Percentiles rank a stretch among this genome's conserved stretches.
These are phyloP conservation scores for Idaea dimidiata DNA, from an alignment of 2,888 invertebrate species.

Conservation along the genomic window DNA sequence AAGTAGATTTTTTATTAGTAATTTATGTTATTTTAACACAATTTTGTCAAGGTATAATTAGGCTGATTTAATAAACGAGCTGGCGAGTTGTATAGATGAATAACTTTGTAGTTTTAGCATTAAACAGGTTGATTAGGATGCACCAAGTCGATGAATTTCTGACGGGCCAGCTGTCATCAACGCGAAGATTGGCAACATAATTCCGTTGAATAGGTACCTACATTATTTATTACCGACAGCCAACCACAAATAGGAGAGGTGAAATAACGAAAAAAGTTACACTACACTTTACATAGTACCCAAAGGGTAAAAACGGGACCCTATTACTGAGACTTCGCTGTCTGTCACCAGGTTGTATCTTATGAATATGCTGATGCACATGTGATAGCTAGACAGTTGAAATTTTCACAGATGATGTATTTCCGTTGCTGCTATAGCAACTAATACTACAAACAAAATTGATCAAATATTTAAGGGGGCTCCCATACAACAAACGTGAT, in stretches of 20 bases:
- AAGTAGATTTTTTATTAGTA: conserved; percentile 10
- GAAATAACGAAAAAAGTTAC: conserved; percentile 37
- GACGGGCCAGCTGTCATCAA: conserved; percentile 26
- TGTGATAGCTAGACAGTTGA: no score
- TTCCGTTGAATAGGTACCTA: conserved; percentile 51
- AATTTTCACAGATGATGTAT: no score
- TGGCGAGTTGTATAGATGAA: conserved; percentile 16
- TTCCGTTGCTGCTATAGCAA: no score
- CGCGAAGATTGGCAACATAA: conserved; percentile 50
- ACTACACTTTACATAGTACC: conserved; percentile 39
- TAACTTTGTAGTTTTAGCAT: conserved; percentile 10
- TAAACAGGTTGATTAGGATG: conserved; percentile 28
- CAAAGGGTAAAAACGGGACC: no score
- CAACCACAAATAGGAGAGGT: conserved; percentile 23
- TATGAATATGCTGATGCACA: no score
- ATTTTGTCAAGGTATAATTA: conserved; percentile 13
- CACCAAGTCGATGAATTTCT: conserved; percentile 28
- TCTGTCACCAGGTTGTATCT: no score
- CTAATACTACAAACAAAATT: no score
- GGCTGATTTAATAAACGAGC: conserved; percentile 9
- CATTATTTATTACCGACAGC: conserved; percentile 36
- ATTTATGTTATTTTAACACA: conserved; percentile 8
- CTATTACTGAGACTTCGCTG: no score
- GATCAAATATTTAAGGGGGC: no score
- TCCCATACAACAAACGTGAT: no score